Percentiles rank a stretch among this genome's conserved stretches.
phyloP scores from a whole-genome alignment of 2,113 vertebrate species.

The Mesitornis unicolor region DNA sequence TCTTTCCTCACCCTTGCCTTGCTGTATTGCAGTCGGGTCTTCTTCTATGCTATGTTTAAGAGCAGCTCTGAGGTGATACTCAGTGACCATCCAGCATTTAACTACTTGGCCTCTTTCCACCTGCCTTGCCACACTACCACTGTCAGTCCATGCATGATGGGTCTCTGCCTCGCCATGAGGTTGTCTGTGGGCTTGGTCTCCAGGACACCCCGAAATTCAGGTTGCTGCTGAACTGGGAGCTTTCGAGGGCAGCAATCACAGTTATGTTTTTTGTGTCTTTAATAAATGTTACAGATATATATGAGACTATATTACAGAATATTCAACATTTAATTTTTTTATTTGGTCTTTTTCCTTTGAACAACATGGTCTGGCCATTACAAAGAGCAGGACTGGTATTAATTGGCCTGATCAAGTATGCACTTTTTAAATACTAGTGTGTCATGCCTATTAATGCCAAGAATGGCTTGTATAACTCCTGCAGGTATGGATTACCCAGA shows the following conservation, averaged over 20 bases:
- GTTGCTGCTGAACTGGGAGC: background rate
- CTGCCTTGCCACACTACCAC: background rate
- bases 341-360: background rate
- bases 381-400: background rate
- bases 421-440: background rate
- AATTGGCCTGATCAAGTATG: background rate
- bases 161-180: accelerated
- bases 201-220: background rate
- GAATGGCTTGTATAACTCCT: background rate
- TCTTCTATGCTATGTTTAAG: background rate
- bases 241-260: background rate
- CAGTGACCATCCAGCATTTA: background rate
- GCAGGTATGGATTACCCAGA: background rate
- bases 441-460: background rate
- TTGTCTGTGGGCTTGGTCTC: background rate
- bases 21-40: background rate
- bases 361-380: background rate
- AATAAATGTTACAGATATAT: background rate
- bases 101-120: background rate
- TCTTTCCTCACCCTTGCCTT: background rate
- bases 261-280: background rate
- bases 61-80: background rate
- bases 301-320: background rate
- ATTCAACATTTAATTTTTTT: background rate
- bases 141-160: accelerated